These are phyloP conservation scores for Plutomurus gul DNA, from an alignment of 1,140 invertebrate species.

Conservation along the genomic window DNA sequence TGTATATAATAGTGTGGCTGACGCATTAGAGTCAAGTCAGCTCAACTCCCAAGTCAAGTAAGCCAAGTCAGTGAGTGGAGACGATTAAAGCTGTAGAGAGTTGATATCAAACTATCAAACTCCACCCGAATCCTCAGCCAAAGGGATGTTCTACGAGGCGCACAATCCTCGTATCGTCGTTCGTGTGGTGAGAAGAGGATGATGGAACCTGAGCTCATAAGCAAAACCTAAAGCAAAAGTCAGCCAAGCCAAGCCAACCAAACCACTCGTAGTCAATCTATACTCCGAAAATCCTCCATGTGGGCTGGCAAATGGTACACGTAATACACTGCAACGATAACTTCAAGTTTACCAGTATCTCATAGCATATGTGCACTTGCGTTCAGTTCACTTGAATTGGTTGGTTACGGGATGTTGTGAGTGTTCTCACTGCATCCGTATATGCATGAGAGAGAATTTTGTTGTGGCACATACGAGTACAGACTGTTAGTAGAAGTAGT, in stretches of 20 bases:
- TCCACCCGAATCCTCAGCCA: conserved; percentile 47
- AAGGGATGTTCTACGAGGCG: conserved; percentile 44
- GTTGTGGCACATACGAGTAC: too few species aligned
- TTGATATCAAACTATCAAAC: conserved; percentile 49
- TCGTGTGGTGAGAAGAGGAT: conserved; percentile 28
- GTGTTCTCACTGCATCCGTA: background rate
- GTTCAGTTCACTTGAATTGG: background rate
- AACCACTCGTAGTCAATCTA: conserved; percentile 39
- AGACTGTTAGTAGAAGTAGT: too few species aligned
- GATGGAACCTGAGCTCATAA: conserved; percentile 47
- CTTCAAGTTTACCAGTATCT: background rate
- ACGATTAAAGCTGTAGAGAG: conserved; percentile 33
- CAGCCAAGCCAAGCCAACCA: conserved; percentile 39
- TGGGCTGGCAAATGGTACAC: conserved; percentile 40
- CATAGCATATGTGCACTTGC: background rate
- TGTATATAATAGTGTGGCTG: background rate
- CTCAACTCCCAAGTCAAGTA: conserved; percentile 3
- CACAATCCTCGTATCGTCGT: conserved; percentile 42
- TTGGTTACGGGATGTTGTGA: too few species aligned
- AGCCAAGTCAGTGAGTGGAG: conserved; percentile 30
- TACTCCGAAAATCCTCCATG: conserved; percentile 46
- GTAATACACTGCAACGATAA: background rate
- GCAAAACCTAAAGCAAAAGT: conserved; percentile 45
- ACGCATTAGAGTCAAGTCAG: background rate
- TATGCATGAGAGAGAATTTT: too few species aligned